Base-by-base conservation (phyloP, 1,140 invertebrate species). In the Eriocheir sinensis region DNA sequence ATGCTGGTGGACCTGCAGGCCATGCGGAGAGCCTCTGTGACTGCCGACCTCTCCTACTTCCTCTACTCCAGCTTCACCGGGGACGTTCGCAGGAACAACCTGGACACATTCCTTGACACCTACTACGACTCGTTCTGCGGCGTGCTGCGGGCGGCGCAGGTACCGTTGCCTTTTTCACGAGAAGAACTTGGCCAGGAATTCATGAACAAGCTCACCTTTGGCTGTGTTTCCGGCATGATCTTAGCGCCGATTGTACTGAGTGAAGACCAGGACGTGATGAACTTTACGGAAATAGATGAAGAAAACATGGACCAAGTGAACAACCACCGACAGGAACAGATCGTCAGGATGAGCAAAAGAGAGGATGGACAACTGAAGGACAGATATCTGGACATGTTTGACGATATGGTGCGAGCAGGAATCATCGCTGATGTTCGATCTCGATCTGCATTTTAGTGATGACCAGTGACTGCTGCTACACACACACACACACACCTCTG, bases 1-100 rank as follows among this genome's bases (percentile, higher is more conserved):
- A 93, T 81, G 81, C 36, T 95, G 6, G 60, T 95, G 15, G 95
- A 95, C 79, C 90, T 95, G 27, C 95, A 95, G 80, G 8, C 44
- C 0, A 41, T 21, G 9, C 92, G 92, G 3, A n/a, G 9, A 34
- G 92, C 79, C 4, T 93, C 95, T 0, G 36, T 85, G 9, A 92
- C 72, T 6, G 83, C 60, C 15, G 95, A 95, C 88, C 88, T 95
- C 36, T 93, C 90, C 34, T 91, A 86, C 92, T 85, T 95, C 72
- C 60, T 95, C 0, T 95, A 91, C 80, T 91, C 92, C 40, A 93
- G 95, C 88, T 36, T 95, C 4, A 34, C 30, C n/a, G 92, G 95
- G 0, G 30, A 21, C 41, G 44, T 72, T 40, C 30, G 95, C 15
- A 91, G 36, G 79, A 32, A 21, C 36, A 89, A 95, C 80, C 41